phyloP scores from a whole-genome alignment of 2,888 invertebrate genomes.

The Drosophila sordidula region DNA sequence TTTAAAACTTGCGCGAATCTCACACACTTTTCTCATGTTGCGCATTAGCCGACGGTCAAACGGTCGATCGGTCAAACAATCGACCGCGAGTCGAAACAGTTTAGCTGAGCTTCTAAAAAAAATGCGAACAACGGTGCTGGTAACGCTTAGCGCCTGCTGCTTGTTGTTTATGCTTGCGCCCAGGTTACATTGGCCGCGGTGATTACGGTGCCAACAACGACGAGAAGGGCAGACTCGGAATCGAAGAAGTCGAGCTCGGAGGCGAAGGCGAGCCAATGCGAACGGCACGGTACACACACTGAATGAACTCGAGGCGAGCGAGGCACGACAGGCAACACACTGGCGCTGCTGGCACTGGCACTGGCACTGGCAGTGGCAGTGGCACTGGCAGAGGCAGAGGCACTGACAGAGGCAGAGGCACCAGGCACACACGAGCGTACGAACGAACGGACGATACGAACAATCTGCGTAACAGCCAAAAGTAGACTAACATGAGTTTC shows the following conservation, averaged over 20 bases:
- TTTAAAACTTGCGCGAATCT: slow-evolving; percentile 23
- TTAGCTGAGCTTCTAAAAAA: slow-evolving; percentile 28
- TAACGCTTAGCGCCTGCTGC: slow-evolving; percentile 43
- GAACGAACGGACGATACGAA: slow-evolving; percentile 76
- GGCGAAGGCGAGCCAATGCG: slow-evolving; percentile 33
- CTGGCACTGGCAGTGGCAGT: slow-evolving; percentile 18
- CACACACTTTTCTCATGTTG: slow-evolving; percentile 20
- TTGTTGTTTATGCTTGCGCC: slow-evolving; percentile 45
- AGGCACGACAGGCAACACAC: slow-evolving; percentile 61
- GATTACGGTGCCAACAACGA: slow-evolving; percentile 18
- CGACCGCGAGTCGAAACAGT: slow-evolving; percentile 40
- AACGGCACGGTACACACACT: slow-evolving; percentile 35
- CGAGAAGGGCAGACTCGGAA: slow-evolving; percentile 5
- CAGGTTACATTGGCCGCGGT: slow-evolving; percentile 30
- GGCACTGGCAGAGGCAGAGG: no score
- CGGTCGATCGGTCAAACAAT: slow-evolving; percentile 48
- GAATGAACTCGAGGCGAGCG: slow-evolving; percentile 53
- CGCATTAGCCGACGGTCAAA: slow-evolving; percentile 63
- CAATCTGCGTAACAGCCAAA: slow-evolving; percentile 85
- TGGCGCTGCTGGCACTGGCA: slow-evolving; percentile 41
- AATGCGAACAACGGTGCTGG: slow-evolving; percentile 20
- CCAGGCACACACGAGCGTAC: slow-evolving; percentile 69
- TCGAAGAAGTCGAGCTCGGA: slow-evolving; percentile 2
- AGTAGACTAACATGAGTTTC: slow-evolving; percentile 85
- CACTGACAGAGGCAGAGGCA: slow-evolving; percentile 15